Evolutionary conservation across 2,888 invertebrate genomes (phyloP), one percentile per base, ranked within the genome.

Genomic region (Protonemura montana): DNA sequence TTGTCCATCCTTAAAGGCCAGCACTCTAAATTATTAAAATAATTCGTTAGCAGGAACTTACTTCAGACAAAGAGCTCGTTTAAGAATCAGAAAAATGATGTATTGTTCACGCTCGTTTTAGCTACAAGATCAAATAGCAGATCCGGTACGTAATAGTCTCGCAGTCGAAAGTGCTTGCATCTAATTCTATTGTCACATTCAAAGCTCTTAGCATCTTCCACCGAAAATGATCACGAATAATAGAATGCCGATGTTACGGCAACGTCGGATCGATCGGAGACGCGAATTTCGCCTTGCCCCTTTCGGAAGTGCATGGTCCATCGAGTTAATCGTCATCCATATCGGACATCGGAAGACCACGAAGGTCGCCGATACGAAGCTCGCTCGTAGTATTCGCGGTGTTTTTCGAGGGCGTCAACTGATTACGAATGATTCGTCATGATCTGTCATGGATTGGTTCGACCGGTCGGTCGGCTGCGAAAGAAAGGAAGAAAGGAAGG

Each of bases 371-470:
- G 27, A 3, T 16, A 78, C 28, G 3, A 3, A 35, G n/a, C 35
- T 78, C 27, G 0, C 78, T 10, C 10, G 78, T 21, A 78, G 78
- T 78, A 7, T 13, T 10, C 28, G 78, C 78, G n/a, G 27, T 78
- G 27, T 28, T 27, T 28, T 10, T 78, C 78, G 78, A 78, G 78
- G 78, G 78, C 78, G 78, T 78, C 26, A 78, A 78, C 78, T 78
- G 78, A 78, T 78, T 78, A 25, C 78, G 78, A 28, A 78, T 78
- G 26, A 78, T 78, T 78, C 78, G 78, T 78, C 78, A 78, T 78
- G 78, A 78, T 59, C 27, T 78, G 78, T 78, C 78, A 78, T 16
- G 59, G 59, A 21, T 78, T 6, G 78, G 78, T 28, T 27, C 5
- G 78, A 13, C 10, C 78, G 26, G 76, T 5, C 76, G 26, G 76